Conservation (phyloP, 2,888 invertebrate genomes). For the Philaethria dido region DNA sequence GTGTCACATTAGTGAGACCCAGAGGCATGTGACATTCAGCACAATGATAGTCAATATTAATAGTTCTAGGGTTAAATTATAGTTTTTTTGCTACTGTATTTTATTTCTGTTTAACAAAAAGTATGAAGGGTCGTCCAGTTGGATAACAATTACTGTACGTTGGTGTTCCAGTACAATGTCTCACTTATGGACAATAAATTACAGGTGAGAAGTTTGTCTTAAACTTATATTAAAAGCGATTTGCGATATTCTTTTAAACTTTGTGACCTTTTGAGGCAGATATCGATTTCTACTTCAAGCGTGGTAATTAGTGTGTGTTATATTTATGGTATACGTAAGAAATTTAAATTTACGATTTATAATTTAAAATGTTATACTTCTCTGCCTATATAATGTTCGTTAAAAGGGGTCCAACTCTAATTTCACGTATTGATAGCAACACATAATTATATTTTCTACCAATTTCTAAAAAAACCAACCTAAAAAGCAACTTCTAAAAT, state of each 20-base stretch:
- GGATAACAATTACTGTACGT: conserved; percentile 39
- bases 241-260: background rate
- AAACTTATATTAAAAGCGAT: conserved; percentile 45
- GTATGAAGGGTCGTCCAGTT: conserved; percentile 16
- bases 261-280: background rate
- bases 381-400: no score
- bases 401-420: no score
- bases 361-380: no score
- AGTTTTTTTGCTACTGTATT: conserved; percentile 54
- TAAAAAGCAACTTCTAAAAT: no score
- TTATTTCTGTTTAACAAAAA: background rate
- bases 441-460: no score
- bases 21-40: conserved; percentile 74
- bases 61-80: conserved; percentile 44
- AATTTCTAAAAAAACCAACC: no score
- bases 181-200: conserved; percentile 60
- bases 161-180: conserved; percentile 56
- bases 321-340: no score
- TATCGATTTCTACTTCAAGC: background rate
- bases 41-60: conserved; percentile 55
- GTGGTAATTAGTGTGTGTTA: no score
- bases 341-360: no score
- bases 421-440: no score
- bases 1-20: conserved; percentile 46
- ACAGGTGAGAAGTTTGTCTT: conserved; percentile 42